phyloP scores from a whole-genome alignment of 64 coral and sea anemone genomes.

The Montipora sp. region DNA sequence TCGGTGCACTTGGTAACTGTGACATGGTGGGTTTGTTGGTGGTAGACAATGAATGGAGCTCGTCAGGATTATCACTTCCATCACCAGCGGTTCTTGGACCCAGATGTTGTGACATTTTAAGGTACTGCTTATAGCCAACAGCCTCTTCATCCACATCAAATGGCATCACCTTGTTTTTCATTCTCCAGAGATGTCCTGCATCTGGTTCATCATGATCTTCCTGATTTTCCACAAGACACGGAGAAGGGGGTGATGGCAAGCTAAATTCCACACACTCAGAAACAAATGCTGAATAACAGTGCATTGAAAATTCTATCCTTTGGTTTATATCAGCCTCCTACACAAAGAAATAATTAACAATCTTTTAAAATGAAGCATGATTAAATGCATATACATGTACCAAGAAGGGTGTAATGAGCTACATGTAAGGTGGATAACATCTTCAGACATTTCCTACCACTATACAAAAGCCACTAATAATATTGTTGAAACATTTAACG shows the following conservation, averaged over 20 bases:
- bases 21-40: neutral
- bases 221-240: neutral
- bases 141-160: neutral
- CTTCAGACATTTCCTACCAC: too few species aligned
- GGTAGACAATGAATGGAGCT: neutral
- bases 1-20: neutral
- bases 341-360: neutral
- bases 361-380: neutral
- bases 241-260: neutral
- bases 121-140: neutral
- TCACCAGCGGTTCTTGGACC: conserved; percentile 48
- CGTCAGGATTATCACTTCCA: conserved; percentile 63
- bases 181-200: neutral
- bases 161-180: neutral
- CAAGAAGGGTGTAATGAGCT: neutral
- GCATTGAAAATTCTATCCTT: neutral
- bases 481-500: too few species aligned
- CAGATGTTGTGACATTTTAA: neutral
- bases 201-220: neutral
- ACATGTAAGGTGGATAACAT: neutral
- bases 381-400: too few species aligned
- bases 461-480: too few species aligned
- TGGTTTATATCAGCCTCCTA: conserved; percentile 6
- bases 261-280: neutral
- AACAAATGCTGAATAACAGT: conserved; percentile 14